Base-by-base conservation (phyloP, 2,113 vertebrate genomes). In the Dipodomys stephensi region DNA sequence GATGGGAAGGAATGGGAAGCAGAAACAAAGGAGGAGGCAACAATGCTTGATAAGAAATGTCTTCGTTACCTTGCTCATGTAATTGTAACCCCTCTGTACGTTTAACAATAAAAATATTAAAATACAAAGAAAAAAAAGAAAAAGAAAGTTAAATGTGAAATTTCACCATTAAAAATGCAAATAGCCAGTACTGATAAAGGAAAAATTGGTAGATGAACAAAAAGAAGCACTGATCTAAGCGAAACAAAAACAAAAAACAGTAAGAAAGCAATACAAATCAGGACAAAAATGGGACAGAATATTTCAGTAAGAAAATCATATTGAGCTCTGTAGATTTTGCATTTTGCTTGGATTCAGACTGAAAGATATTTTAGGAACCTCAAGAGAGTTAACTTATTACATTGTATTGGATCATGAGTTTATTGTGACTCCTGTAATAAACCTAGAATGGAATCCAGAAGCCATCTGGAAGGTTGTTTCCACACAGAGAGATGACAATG, bases 281-380 rank as follows among this genome's bases (percentile, higher is more conserved):
- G 16, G 5, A 11, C 1, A 81, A 80, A 53, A 28, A 2, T 39
- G 7, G 12, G 32, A 35, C 1, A 19, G 11, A 20, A 65, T 35
- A 9, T n/a, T 13, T 15, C 8, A 6, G 13, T 68, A 10, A 69
- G 57, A 39, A 82, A 65, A n/a, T 39, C 39, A 32, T 28, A 1
- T 44, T 35, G 78, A 2, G 6, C 5, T 9, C 18, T 20, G 0
- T 2, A 18, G 0, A 9, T 35, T 30, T 35, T 64, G 4, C 19
- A 57, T 13, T 86, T 86, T 68, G 27, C 23, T 44, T 76, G 62
- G 16, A 27, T 1, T 22, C 49, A 49, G 10, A 71, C 7, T 49
- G 28, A 16, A 35, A 49, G 30, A 28, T 25, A 60, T 6, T 44
- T 5, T 25, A 87, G n/a, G 1, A 4, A 7, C n/a, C 39, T 35